Evolutionary conservation across 1,140 invertebrate species (phyloP).

Genomic region (Drosophila elegans): DNA sequence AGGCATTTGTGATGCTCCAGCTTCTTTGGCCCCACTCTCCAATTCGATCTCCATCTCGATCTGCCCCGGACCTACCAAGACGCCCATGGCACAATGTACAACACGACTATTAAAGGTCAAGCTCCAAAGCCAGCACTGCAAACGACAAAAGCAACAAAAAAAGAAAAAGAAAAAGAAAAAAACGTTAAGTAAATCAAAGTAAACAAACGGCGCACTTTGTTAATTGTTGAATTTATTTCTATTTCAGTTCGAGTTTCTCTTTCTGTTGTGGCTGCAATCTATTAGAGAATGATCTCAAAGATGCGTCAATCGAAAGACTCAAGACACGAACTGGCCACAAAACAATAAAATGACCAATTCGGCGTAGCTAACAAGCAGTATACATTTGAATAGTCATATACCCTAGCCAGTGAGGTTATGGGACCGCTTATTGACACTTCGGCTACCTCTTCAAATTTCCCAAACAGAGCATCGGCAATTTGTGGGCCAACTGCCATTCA

Average conservation of each 20-base stretch:
- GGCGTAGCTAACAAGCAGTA: slow-evolving; percentile 30
- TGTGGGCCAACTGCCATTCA: slow-evolving; percentile 29
- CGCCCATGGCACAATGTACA: slow-evolving; percentile 69
- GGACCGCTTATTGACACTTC: slow-evolving; percentile 17
- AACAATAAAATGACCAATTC: slow-evolving; percentile 17
- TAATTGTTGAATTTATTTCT: slow-evolving; percentile 67
- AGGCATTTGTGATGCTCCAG: slow-evolving; percentile 47
- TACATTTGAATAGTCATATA: slow-evolving; percentile 35
- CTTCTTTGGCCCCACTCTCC: slow-evolving; percentile 28
- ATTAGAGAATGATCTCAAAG: slow-evolving; percentile 54
- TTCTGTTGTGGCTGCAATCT: slow-evolving; percentile 35
- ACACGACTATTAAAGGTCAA: slow-evolving; percentile 80
- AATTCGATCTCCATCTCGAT: slow-evolving; percentile 27
- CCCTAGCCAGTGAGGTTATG: neutral
- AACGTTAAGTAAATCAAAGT: slow-evolving; percentile 72
- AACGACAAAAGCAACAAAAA: slow-evolving; percentile 28
- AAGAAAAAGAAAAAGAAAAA: slow-evolving; percentile 34
- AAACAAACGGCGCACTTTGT: slow-evolving; percentile 73
- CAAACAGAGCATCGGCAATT: slow-evolving; percentile 22
- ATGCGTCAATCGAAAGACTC: slow-evolving; percentile 72
- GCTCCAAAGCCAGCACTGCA: slow-evolving; percentile 31
- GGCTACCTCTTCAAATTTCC: slow-evolving; percentile 29
- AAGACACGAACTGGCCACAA: slow-evolving; percentile 68
- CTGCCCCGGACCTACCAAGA: slow-evolving; percentile 40
- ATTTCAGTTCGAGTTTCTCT: slow-evolving; percentile 32